phyloP scores from a whole-genome alignment of 37 sponge, comb jelly and placozoan genomes.

The Hormiphora californensis region DNA sequence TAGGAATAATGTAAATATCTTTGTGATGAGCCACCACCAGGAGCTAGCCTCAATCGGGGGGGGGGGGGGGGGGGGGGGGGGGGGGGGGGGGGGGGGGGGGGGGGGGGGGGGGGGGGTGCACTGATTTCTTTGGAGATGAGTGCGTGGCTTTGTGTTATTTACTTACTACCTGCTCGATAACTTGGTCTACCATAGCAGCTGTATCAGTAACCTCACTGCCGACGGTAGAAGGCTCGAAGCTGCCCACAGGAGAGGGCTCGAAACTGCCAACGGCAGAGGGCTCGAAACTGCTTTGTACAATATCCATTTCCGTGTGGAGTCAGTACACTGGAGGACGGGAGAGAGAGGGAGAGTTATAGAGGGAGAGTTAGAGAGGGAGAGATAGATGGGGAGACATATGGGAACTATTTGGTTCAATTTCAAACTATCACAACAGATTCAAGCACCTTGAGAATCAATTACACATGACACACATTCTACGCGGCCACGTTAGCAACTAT shows the following conservation, averaged over 20 bases:
- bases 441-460: not conserved
- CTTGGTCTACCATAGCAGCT: conserved; percentile 40
- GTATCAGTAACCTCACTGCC: not conserved
- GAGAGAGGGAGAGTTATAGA: not conserved
- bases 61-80: no score
- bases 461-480: not conserved
- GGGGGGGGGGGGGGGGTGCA: no score
- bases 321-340: conserved; percentile 18
- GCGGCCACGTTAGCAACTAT: no score
- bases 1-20: not conserved
- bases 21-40: no score
- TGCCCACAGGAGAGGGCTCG: no score
- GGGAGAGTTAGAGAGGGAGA: not conserved
- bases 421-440: not conserved
- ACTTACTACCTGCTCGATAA: conserved; percentile 40
- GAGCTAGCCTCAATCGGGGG: no score
- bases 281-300: not conserved
- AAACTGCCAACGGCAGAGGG: not conserved
- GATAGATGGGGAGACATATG: no score
- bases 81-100: no score
- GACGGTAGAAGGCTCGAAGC: not conserved
- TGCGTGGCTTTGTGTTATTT: not conserved
- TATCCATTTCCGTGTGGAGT: conserved; percentile 50
- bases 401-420: not conserved
- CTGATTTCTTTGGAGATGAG: not conserved